phyloP scores from a whole-genome alignment of 2,113 vertebrate species.

The Labeo catla region DNA sequence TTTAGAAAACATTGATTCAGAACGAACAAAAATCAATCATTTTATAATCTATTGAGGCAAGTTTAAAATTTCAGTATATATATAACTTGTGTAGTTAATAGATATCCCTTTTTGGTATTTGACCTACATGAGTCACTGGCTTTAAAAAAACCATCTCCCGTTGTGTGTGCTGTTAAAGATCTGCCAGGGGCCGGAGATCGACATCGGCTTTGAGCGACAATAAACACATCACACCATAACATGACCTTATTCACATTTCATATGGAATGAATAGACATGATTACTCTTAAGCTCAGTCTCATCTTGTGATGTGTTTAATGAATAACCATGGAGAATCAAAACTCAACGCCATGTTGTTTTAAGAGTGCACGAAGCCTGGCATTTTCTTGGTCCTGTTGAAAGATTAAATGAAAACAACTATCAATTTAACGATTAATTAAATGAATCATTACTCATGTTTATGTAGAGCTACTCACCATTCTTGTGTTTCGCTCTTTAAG shows the following conservation, averaged over 20 bases:
- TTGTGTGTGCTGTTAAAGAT: not conserved
- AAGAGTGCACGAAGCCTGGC: conserved; percentile 81
- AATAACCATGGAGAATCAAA: conserved; percentile 32
- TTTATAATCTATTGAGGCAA: not conserved
- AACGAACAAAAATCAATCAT: not conserved
- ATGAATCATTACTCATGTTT: not conserved
- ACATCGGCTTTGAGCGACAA: not conserved
- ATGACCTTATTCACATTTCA: conserved; percentile 12
- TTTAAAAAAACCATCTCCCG: not conserved
- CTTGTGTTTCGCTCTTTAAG: conserved; percentile 81
- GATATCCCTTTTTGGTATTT: not conserved
- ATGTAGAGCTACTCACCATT: conserved; percentile 76
- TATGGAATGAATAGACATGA: not conserved
- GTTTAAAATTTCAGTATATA: not conserved
- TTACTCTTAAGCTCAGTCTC: not conserved
- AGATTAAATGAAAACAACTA: conserved; percentile 30
- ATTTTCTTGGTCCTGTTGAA: conserved; percentile 86
- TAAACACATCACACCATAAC: not conserved
- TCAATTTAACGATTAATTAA: not conserved
- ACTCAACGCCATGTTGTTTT: conserved; percentile 75
- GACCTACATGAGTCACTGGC: conserved; percentile 13
- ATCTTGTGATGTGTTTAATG: conserved; percentile 9
- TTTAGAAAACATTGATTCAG: not conserved
- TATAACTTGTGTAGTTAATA: not conserved
- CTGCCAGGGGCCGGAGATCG: not conserved